phyloP scores from a whole-genome alignment of 1,140 invertebrate genomes.

The Potamilus streckersoni region DNA sequence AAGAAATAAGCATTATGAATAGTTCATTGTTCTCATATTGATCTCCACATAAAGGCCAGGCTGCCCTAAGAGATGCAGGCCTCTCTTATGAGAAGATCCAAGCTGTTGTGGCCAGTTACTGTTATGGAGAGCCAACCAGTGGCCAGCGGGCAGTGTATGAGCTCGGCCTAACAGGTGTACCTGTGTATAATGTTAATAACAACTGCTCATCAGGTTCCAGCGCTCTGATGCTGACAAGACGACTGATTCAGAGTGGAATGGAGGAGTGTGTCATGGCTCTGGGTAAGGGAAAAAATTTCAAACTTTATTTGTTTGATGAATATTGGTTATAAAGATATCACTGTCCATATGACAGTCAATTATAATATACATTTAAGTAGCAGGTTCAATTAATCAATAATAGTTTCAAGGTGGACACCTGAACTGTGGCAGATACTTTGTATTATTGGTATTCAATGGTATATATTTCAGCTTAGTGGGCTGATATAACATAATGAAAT shows the following conservation, averaged over 20 bases:
- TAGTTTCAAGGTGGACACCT: too few species aligned
- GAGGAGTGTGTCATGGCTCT: constrained; percentile 90
- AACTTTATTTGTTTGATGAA: background rate
- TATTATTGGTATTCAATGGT: too few species aligned
- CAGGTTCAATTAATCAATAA: too few species aligned
- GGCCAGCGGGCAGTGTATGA: constrained; percentile 95
- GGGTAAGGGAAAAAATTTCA: constrained; percentile 62
- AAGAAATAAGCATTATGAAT: too few species aligned
- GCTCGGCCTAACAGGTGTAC: constrained; percentile 96
- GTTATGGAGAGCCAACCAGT: constrained; percentile 96
- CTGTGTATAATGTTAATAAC: constrained; percentile 98
- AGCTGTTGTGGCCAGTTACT: constrained; percentile 93
- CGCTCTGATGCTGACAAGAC: constrained; percentile 89
- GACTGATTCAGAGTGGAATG: constrained; percentile 84
- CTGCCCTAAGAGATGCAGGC: constrained; percentile 87
- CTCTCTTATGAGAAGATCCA: constrained; percentile 83
- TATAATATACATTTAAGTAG: too few species aligned
- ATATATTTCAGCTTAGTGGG: too few species aligned
- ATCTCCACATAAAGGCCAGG: constrained; percentile 73
- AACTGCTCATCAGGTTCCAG: constrained; percentile 97
- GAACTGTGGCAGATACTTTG: too few species aligned
- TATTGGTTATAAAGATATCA: too few species aligned
- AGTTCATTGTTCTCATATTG: too few species aligned
- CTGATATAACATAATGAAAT: too few species aligned
- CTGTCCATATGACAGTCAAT: too few species aligned